Evolutionary conservation across 2,797 vertebrate species (phyloP).

Genomic region (Manis javanica): DNA sequence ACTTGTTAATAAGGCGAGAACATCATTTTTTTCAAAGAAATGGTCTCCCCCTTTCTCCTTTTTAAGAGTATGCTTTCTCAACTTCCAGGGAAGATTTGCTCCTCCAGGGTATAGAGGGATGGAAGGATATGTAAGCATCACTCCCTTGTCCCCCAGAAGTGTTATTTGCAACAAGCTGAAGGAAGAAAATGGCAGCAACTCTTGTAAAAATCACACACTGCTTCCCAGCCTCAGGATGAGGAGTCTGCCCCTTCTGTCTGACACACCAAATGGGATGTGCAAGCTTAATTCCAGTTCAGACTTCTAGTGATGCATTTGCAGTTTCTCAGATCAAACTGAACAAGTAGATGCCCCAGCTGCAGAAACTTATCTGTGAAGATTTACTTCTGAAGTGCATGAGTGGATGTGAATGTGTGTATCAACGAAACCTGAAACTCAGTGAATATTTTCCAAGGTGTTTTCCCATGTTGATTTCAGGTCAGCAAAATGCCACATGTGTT

Average conservation of each 20-base stretch:
- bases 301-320: background rate
- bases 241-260: background rate
- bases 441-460: background rate
- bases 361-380: background rate
- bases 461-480: background rate
- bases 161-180: background rate
- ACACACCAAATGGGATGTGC: background rate
- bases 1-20: background rate
- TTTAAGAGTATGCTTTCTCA: background rate
- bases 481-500: background rate
- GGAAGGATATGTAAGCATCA: rapidly evolving
- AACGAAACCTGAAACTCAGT: background rate
- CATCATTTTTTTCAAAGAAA: background rate
- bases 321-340: background rate
- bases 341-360: background rate
- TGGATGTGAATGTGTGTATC: rapidly evolving
- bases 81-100: background rate
- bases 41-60: background rate
- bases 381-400: background rate
- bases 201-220: background rate
- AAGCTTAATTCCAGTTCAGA: slow-evolving; percentile 30
- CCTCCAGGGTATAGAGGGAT: background rate
- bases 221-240: background rate
- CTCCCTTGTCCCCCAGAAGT: background rate
- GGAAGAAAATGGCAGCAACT: background rate